Evolutionary conservation across 2,888 invertebrate species (phyloP).

Genomic region (Leptarthrus brevirostris): DNA sequence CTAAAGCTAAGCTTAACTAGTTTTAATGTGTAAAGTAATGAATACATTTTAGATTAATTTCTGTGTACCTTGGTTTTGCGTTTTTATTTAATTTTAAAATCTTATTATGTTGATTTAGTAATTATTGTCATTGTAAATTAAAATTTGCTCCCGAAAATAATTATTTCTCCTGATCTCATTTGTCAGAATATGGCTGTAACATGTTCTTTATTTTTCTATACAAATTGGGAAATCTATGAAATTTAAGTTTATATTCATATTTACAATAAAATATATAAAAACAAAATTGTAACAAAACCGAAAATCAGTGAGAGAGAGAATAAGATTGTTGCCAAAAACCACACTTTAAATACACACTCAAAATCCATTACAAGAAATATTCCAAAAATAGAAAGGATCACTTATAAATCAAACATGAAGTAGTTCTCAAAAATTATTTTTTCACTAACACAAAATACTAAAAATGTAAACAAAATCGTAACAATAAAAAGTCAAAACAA

Average conservation of each 20-base stretch:
- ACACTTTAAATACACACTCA: constrained; percentile 47
- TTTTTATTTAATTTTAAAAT: no score
- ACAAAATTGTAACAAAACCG: constrained; percentile 31
- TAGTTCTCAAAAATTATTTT: constrained; percentile 49
- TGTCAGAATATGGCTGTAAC: neutral
- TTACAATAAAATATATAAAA: constrained; percentile 4
- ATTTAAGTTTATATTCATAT: no score
- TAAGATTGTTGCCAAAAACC: constrained; percentile 53
- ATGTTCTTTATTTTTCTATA: no score
- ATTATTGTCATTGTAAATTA: no score
- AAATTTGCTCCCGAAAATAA: no score
- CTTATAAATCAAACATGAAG: constrained; percentile 31
- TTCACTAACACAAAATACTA: constrained; percentile 45
- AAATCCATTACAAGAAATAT: constrained; percentile 40
- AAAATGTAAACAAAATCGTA: constrained; percentile 44
- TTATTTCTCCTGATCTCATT: no score
- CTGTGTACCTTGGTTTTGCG: no score
- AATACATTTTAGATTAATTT: constrained; percentile 21
- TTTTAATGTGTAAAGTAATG: constrained; percentile 5
- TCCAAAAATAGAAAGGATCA: constrained; percentile 33
- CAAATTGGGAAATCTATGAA: no score
- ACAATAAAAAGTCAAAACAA: constrained; percentile 18
- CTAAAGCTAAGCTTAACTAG: constrained; percentile 7
- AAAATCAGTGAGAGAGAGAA: constrained; percentile 53
- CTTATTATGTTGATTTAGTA: no score